phyloP scores from a whole-genome alignment of 2,888 invertebrate species.

The Oscheius myriophilus region DNA sequence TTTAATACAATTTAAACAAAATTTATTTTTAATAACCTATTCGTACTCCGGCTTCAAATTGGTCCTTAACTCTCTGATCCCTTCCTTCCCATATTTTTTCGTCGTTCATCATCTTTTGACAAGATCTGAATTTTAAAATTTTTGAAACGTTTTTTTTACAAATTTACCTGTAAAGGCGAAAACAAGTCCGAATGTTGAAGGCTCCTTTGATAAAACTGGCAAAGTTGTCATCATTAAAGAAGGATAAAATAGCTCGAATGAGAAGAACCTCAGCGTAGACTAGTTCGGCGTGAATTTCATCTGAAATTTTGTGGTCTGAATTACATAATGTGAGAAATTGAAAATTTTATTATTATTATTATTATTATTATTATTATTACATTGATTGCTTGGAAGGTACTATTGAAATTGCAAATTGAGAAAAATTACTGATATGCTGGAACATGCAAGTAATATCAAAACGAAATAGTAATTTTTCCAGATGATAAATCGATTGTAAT shows the following conservation, averaged over 20 bases:
- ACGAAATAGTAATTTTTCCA: too few species aligned
- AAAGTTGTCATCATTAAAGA: slow-evolving; percentile 92
- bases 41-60: slow-evolving; percentile 78
- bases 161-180: slow-evolving; percentile 82
- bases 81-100: slow-evolving; percentile 76
- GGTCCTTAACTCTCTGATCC: slow-evolving; percentile 59
- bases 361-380: too few species aligned
- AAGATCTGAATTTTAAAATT: slow-evolving; percentile 79
- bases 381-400: too few species aligned
- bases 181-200: slow-evolving; percentile 88
- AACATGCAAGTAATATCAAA: too few species aligned
- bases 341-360: too few species aligned
- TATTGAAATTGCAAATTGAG: too few species aligned
- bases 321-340: too few species aligned
- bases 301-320: too few species aligned
- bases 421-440: too few species aligned
- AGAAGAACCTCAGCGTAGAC: slow-evolving; percentile 91
- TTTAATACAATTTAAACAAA: too few species aligned
- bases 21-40: too few species aligned
- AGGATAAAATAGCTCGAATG: slow-evolving; percentile 87
- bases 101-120: slow-evolving; percentile 82
- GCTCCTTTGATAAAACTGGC: slow-evolving; percentile 91
- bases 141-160: background rate
- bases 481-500: too few species aligned
- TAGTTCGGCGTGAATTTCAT: slow-evolving; percentile 83